phyloP scores from a whole-genome alignment of 2,797 vertebrate genomes.

The Hafferia zeledoni region DNA sequence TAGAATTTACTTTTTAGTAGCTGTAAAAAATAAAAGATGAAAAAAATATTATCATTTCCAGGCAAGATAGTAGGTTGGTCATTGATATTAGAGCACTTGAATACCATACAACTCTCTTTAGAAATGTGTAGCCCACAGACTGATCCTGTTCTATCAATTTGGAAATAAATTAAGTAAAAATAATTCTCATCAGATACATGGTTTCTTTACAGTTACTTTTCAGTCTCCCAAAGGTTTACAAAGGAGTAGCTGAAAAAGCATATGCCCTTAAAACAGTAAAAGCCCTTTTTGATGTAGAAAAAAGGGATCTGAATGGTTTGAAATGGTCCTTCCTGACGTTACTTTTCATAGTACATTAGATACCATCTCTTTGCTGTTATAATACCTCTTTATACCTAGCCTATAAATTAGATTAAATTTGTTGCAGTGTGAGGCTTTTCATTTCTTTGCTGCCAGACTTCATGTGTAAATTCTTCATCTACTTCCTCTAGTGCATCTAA shows the following conservation, averaged over 20 bases:
- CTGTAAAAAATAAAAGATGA: background rate
- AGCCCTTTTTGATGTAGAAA: background rate
- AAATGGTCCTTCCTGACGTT: background rate
- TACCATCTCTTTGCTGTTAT: background rate
- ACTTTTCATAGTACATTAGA: conserved; percentile 34
- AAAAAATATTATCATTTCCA: background rate
- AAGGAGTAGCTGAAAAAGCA: background rate
- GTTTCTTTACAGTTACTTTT: background rate
- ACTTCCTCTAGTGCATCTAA: background rate
- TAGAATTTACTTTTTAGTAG: background rate
- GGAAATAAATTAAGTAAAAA: background rate
- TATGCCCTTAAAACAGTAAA: background rate
- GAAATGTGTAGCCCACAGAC: background rate
- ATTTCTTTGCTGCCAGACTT: background rate
- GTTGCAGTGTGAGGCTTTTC: conserved; percentile 12
- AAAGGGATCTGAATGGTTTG: background rate
- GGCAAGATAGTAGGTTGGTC: background rate
- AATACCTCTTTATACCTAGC: background rate
- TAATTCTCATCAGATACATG: background rate
- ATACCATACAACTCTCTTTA: background rate
- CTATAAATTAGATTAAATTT: conserved; percentile 25
- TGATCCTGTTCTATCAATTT: background rate
- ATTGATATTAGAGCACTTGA: background rate
- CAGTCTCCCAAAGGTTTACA: background rate
- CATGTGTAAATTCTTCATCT: background rate